Percentiles rank a stretch among this genome's conserved stretches.
phyloP scores from a whole-genome alignment of 2,888 invertebrate genomes.

The Willowsia nigromaculata region DNA sequence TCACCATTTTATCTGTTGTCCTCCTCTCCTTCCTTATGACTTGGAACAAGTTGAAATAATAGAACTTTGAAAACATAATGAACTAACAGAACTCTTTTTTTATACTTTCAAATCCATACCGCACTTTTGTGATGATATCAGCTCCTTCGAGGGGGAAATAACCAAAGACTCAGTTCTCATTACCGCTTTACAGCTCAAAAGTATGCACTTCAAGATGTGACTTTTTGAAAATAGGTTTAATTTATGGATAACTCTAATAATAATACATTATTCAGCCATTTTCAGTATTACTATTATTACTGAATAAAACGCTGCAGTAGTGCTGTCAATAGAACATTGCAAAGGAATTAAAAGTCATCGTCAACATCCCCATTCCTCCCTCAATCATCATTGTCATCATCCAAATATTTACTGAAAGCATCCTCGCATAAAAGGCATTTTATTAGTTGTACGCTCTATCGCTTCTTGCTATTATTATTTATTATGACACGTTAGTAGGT shows the following conservation, averaged over 20 bases:
- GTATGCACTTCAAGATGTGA: not conserved
- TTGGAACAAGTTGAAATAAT: not conserved
- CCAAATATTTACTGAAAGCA: slow-evolving; percentile 49
- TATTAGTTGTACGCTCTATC: not conserved
- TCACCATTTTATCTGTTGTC: slow-evolving; percentile 11
- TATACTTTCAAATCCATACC: slow-evolving; percentile 8
- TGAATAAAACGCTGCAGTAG: not conserved
- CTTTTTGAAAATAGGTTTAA: slow-evolving; percentile 43
- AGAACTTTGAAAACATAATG: slow-evolving; percentile 1
- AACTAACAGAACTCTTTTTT: not conserved
- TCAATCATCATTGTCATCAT: slow-evolving; percentile 32
- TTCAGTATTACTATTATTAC: not conserved
- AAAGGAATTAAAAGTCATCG: slow-evolving; percentile 18
- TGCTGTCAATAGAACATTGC: not conserved
- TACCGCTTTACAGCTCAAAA: too few relatives aligned
- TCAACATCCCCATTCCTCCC: slow-evolving; percentile 5
- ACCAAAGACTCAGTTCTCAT: too few relatives aligned
- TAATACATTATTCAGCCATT: slow-evolving; percentile 51
- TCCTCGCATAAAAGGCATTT: not conserved
- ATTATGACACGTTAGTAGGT: slow-evolving; percentile 25
- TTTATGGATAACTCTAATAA: slow-evolving; percentile 53
- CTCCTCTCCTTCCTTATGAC: not conserved
- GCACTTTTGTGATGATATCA: slow-evolving; percentile 35
- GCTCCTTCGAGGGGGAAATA: too few relatives aligned
- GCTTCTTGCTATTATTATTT: slow-evolving; percentile 17